Evolutionary conservation across 2,888 invertebrate species (phyloP), one percentile per base, ranked within the genome.

Genomic region (Paralinhomoeus sp.): DNA sequence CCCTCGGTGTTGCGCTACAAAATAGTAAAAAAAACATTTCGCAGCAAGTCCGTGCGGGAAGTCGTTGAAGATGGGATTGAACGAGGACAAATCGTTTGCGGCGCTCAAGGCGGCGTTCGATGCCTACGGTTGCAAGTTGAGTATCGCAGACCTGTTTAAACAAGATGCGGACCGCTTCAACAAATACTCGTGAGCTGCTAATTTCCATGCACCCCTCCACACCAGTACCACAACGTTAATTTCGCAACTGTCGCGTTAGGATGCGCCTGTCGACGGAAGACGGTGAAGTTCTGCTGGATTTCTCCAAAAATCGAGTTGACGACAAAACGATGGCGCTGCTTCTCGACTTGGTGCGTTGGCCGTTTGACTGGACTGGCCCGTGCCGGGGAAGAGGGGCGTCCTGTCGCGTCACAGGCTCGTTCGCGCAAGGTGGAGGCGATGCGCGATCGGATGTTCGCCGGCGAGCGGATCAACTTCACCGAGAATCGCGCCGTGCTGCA

Each of bases 381-480:
- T 38, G 3, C 23, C 36, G 36, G n/a, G 7, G n/a, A 36, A 36
- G 36, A 36, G 17, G 7, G 17, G 5, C 7, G 7, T n/a, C 7
- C 36, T n/a, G 5, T 7, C 12, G 5, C 13, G n/a, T n/a, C 5
- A 7, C 51, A 75, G 74, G 75, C 75, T 5, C 67, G 66, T 53
- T 75, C 75, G 37, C 72, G 91, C 17, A 75, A 79, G 54, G 76
- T 99, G 31, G 80, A 79, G 59, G 71, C 75, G 54, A 80, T 82
- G 24, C 73, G 91, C 50, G 75, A 81, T 66, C 80, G 79, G 24
- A 89, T 97, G 91, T 93, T 77, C 58, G 55, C 57, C 40, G 97
- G 91, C n/a, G 73, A 80, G 57, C 83, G 81, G 64, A 93, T 99
- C 51, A 99, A 99, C 69, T 83, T 87, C 61, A 97, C 97, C 0